Evolutionary conservation across 2,888 invertebrate genomes (phyloP), one percentile per base, ranked within the genome.

Genomic region (Drosophila rubida): DNA sequence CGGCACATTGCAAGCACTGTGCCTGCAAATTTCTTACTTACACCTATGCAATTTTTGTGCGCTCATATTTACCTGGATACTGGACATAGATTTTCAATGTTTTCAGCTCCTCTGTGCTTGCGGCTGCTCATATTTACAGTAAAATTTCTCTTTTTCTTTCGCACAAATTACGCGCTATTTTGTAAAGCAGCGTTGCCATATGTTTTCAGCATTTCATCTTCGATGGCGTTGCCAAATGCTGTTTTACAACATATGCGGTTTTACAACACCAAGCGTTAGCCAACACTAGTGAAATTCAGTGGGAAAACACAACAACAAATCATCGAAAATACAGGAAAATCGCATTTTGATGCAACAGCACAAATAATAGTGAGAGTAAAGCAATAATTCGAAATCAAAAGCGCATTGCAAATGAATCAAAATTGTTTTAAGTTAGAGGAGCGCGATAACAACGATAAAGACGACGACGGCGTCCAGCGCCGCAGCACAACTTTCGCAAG

Each of bases 31-130:
- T n/a, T n/a, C n/a, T n/a, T n/a, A n/a, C n/a, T 42, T 11, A 16
- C 41, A 9, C 2, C 19, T 6, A 14, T 9, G n/a, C 3, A 9
- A n/a, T 42, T 46, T 1, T 14, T 9, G 2, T 27, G 6, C 13
- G 13, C 8, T 13, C 11, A 41, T 69, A 68, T 55, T 89, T 86
- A 91, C 91, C 91, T 91, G 61, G 85, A 62, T 53, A 86, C 75
- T 44, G 91, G 91, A 70, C 91, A 91, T 73, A 90, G 78, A 82
- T 91, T 91, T 69, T 91, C 91, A 86, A 90, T 89, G 69, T 91
- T 91, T 73, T 88, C 85, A 13, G 71, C 77, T 60, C 63, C 68
- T 69, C 86, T 90, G 44, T 78, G 72, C 61, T 89, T 89, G 62
- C 84, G 90, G 62, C 75, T 80, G 74, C 88, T 91, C 90, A 91